Percentiles rank a stretch among this genome's conserved stretches.
Evolutionary conservation across 2,797 vertebrate species (phyloP).

Genomic region (Sebastes itinus): DNA sequence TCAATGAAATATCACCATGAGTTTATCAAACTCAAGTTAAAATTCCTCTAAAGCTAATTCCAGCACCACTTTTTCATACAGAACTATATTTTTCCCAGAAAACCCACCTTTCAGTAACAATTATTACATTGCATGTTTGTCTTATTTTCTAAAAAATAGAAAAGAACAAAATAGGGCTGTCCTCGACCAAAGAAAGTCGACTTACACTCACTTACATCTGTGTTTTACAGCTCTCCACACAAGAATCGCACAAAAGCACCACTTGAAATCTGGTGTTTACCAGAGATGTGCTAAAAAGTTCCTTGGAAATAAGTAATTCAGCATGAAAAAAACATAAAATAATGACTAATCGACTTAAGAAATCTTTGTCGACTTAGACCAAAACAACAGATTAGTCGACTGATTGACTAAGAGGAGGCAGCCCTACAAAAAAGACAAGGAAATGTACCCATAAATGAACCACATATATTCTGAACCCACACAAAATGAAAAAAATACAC

Average conservation of each 20-base stretch:
- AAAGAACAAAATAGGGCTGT: neutral
- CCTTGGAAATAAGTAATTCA: no score
- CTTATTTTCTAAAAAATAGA: conserved; percentile 6
- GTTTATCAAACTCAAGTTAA: conserved; percentile 4
- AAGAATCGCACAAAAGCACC: no score
- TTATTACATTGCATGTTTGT: neutral
- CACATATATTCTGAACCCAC: conserved; percentile 41
- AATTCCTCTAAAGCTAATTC: neutral
- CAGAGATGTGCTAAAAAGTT: no score
- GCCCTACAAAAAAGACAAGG: neutral
- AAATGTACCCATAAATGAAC: conserved; percentile 39
- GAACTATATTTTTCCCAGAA: neutral
- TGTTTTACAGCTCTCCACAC: no score
- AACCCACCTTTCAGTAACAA: neutral
- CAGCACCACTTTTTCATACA: conserved; percentile 3
- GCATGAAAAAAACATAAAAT: no score
- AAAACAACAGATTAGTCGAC: no score
- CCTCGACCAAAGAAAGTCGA: no score
- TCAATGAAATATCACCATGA: neutral
- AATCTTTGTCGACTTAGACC: no score
- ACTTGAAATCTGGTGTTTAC: no score
- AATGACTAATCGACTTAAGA: no score
- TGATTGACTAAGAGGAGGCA: no score
- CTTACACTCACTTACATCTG: no score
- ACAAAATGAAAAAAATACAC: conserved; percentile 19